phyloP scores from a whole-genome alignment of 2,888 invertebrate species.

The Meganola albula region DNA sequence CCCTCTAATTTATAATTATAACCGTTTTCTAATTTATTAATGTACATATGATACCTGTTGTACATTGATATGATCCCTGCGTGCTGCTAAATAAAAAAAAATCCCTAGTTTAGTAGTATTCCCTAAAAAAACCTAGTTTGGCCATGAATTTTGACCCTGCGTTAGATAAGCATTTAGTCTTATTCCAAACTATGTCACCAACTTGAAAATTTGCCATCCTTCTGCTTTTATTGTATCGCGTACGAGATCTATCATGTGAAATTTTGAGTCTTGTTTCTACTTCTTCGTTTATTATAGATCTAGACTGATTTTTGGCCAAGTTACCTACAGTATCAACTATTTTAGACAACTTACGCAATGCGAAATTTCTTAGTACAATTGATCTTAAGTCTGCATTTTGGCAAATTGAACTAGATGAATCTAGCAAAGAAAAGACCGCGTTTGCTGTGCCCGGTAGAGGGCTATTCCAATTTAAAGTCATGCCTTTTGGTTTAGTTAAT shows the following conservation, averaged over 20 bases:
- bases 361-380: neutral
- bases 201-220: too few relatives aligned
- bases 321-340: neutral
- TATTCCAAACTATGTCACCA: too few relatives aligned
- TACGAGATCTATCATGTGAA: too few relatives aligned
- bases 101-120: too few relatives aligned
- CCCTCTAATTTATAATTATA: neutral
- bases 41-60: neutral
- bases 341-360: neutral
- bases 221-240: too few relatives aligned
- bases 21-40: neutral
- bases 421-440: neutral
- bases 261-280: too few relatives aligned
- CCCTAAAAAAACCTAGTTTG: too few relatives aligned
- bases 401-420: neutral
- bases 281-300: too few relatives aligned
- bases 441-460: neutral
- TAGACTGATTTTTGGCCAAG: too few relatives aligned
- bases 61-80: neutral
- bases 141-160: too few relatives aligned
- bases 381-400: neutral
- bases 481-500: neutral
- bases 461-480: neutral
- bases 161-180: too few relatives aligned
- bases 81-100: too few relatives aligned